phyloP scores from a whole-genome alignment of 92 coral and sea anemone genomes.

The Epizoanthus stellaris region DNA sequence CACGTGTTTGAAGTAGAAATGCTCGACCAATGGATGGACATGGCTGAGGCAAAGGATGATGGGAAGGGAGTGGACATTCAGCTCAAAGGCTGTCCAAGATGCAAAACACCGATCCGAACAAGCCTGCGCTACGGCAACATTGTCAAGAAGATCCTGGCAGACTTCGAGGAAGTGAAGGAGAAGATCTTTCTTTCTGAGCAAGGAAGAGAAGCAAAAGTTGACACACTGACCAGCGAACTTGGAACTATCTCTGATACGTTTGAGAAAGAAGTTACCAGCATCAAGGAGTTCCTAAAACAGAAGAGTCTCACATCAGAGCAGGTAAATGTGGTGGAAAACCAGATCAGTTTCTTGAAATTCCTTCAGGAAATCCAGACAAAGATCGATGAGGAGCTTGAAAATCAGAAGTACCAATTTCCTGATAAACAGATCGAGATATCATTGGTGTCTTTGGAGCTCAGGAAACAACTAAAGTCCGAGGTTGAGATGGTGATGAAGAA shows the following conservation, averaged over 20 bases:
- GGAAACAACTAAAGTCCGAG: conserved; percentile 37
- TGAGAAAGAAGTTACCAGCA: conserved; percentile 19
- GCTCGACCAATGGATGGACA: conserved; percentile 83
- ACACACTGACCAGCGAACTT: background rate
- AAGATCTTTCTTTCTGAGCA: conserved; percentile 31
- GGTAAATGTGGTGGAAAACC: conserved; percentile 76
- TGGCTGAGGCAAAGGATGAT: conserved; percentile 31
- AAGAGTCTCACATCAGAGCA: conserved; percentile 58
- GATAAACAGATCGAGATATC: background rate
- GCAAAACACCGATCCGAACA: conserved; percentile 76
- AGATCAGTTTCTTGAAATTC: conserved; percentile 69
- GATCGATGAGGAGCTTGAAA: background rate
- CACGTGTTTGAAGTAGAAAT: conserved; percentile 85
- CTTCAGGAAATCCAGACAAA: conserved; percentile 28
- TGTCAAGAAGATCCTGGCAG: conserved; percentile 72
- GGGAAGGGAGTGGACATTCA: conserved; percentile 56
- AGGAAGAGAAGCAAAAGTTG: background rate
- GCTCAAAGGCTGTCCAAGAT: conserved; percentile 77
- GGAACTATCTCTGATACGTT: background rate
- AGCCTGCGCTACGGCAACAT: conserved; percentile 85
- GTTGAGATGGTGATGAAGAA: conserved; percentile 50
- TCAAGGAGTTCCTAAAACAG: conserved; percentile 7
- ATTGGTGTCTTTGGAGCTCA: background rate
- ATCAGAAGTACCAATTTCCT: background rate
- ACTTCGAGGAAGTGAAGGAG: conserved; percentile 68